Conservation (phyloP, 2,113 vertebrate species). For the Danionella cerebrum region DNA sequence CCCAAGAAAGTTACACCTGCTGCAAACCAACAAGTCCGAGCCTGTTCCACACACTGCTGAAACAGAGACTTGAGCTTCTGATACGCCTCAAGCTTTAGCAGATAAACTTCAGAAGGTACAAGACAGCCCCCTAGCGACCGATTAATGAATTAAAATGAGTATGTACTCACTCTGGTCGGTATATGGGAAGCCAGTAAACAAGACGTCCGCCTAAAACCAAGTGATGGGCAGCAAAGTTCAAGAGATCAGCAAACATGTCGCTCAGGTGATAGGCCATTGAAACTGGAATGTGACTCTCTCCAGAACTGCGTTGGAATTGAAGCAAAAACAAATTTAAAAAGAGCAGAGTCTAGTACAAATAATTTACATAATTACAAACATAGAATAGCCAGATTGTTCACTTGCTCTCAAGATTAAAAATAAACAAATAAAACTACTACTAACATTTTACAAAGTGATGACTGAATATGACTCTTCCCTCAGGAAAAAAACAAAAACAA, state of each 20-base stretch:
- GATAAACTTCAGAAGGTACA: neutral
- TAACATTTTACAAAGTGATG: too few species aligned
- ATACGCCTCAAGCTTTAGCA: neutral
- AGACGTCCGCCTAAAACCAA: constrained; percentile 84
- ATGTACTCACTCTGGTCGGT: constrained; percentile 88
- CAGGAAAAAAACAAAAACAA: too few species aligned
- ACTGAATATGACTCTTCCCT: too few species aligned
- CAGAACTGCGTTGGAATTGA: constrained; percentile 50
- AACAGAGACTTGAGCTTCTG: neutral
- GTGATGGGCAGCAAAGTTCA: constrained; percentile 84
- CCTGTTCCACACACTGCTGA: constrained; percentile 5
- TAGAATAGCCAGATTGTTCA: too few species aligned
- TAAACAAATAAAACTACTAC: too few species aligned
- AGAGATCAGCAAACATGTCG: constrained; percentile 91
- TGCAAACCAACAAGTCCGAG: constrained; percentile 16
- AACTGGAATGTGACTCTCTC: constrained; percentile 81
- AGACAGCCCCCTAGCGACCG: constrained; percentile 54
- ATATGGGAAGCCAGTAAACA: constrained; percentile 92
- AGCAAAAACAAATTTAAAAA: neutral
- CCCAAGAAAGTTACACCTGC: constrained; percentile 34
- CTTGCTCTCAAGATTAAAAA: too few species aligned
- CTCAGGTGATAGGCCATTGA: constrained; percentile 88
- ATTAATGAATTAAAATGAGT: neutral
- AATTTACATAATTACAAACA: too few species aligned
- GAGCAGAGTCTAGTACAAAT: too few species aligned